phyloP scores from a whole-genome alignment of 2,888 invertebrate genomes.

The Ferdinandea cuprea region DNA sequence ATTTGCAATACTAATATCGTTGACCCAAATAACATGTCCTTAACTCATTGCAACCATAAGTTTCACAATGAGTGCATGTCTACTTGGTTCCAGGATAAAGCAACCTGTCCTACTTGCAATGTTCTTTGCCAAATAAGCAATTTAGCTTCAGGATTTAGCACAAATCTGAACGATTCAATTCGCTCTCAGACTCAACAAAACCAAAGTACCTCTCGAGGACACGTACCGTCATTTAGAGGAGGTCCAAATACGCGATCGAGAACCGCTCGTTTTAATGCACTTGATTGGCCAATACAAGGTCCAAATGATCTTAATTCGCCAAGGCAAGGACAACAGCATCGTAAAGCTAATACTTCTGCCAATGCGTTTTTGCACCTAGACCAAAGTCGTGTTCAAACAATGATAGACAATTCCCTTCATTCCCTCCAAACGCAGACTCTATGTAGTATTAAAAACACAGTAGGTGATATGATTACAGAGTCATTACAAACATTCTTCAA shows the following conservation, averaged over 20 bases:
- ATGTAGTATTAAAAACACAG: background rate
- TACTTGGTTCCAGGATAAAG: slow-evolving; percentile 1
- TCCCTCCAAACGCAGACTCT: background rate
- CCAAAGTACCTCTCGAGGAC: background rate
- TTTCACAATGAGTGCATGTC: too few relatives aligned
- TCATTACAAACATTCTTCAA: background rate
- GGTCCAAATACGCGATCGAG: background rate
- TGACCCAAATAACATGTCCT: too few relatives aligned
- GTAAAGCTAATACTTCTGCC: background rate
- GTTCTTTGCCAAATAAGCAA: background rate
- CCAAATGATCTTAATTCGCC: background rate
- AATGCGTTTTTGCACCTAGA: slow-evolving; percentile 4
- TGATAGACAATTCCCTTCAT: too few relatives aligned
- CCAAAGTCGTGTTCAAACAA: slow-evolving; percentile 6
- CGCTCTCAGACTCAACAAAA: too few relatives aligned
- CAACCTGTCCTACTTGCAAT: slow-evolving; percentile 1
- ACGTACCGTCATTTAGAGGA: background rate
- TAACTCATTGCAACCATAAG: too few relatives aligned
- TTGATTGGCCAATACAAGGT: background rate
- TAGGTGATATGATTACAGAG: background rate
- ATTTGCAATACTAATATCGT: too few relatives aligned
- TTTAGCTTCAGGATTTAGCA: background rate
- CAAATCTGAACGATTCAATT: background rate
- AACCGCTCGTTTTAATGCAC: background rate
- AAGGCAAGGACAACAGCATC: background rate